Evolutionary conservation across 2,113 vertebrate genomes (phyloP).

Genomic region (Emydura subglobosa): DNA sequence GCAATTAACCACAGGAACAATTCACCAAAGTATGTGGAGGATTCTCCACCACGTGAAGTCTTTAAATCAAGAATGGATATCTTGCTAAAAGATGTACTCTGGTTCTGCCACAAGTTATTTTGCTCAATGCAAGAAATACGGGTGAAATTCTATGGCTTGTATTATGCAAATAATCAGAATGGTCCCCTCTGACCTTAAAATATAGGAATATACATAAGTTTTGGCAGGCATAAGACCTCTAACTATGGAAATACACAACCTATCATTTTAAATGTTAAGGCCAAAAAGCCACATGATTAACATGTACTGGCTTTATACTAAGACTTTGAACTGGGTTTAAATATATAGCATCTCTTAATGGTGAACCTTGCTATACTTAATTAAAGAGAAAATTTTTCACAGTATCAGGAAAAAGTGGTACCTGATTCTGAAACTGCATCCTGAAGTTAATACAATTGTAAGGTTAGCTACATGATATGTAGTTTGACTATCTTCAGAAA

Average conservation of each 20-base stretch:
- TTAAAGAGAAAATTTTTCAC: neutral
- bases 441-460: conserved; percentile 45
- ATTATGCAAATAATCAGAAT: neutral
- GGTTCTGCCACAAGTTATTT: neutral
- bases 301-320: too few relatives aligned
- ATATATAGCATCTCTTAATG: neutral
- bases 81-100: neutral
- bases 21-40: neutral
- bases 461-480: neutral
- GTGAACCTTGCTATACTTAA: neutral
- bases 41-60: neutral
- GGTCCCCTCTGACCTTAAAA: neutral
- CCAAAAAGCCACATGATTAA: neutral
- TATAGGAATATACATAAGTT: neutral
- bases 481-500: neutral
- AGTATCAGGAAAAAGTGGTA: neutral
- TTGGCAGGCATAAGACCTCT: neutral
- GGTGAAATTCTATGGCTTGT: neutral
- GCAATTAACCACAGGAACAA: neutral
- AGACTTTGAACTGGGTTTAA: neutral
- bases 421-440: neutral
- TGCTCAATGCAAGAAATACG: neutral
- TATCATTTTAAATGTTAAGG: neutral
- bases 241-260: neutral
- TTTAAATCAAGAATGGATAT: neutral